Evolutionary conservation across 2,113 vertebrate genomes (phyloP).

Genomic region (Sprattus sprattus): DNA sequence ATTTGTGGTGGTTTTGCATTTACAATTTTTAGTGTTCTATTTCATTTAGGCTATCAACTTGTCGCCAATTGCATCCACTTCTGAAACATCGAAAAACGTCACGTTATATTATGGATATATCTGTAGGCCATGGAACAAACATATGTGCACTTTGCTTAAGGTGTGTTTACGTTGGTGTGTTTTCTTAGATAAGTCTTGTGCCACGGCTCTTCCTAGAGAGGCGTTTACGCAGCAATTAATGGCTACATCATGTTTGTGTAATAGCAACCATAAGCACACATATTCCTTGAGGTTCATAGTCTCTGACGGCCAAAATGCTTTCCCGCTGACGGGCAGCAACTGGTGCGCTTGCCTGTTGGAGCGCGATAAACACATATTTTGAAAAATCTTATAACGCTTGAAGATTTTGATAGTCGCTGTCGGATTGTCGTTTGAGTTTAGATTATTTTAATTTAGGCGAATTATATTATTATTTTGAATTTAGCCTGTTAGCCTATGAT

Average conservation of each 20-base stretch:
- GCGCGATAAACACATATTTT: conserved; percentile 7
- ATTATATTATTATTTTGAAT: neutral
- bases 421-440: neutral
- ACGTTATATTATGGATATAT: neutral
- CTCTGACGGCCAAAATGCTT: neutral
- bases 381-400: neutral
- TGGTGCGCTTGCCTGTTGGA: conserved; percentile 8
- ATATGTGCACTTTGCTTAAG: neutral
- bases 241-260: conserved; percentile 7
- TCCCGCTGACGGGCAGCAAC: conserved; percentile 1
- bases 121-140: neutral
- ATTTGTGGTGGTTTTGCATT: neutral
- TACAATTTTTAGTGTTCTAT: neutral
- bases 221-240: neutral
- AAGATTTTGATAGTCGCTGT: neutral
- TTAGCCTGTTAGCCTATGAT: neutral
- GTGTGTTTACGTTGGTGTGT: neutral
- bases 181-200: neutral
- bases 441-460: neutral
- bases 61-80: neutral
- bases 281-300: neutral
- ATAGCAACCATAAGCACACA: neutral
- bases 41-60: neutral
- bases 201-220: neutral
- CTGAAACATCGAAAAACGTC: neutral